phyloP scores from a whole-genome alignment of 2,888 invertebrate genomes.

The Gerris lacustris region DNA sequence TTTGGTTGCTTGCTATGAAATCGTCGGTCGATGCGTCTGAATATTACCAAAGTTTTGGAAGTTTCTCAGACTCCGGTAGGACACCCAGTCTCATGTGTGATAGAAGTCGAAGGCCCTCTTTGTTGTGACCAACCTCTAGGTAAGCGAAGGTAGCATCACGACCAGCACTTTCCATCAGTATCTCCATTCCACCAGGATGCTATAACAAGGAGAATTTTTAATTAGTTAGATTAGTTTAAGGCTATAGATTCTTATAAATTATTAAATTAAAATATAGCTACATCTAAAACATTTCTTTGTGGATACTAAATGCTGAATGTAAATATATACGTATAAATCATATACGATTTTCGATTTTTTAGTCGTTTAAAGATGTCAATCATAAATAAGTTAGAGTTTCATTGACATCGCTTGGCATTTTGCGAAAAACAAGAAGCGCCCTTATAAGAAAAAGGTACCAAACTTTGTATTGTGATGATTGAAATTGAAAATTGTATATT shows the following conservation, averaged over 20 bases:
- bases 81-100: neutral
- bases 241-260: neutral
- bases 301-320: too few relatives aligned
- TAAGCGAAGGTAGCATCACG: conserved; percentile 4
- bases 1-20: neutral
- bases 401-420: too few relatives aligned
- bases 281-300: too few relatives aligned
- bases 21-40: neutral
- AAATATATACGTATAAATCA: too few relatives aligned
- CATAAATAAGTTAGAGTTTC: neutral
- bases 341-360: too few relatives aligned
- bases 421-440: too few relatives aligned
- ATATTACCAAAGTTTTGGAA: neutral
- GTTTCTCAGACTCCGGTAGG: neutral
- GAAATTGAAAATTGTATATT: neutral
- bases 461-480: too few relatives aligned
- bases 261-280: too few relatives aligned
- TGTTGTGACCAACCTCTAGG: conserved; percentile 5
- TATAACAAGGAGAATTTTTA: neutral
- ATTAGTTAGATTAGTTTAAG: neutral
- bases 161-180: neutral
- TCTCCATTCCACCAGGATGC: conserved; percentile 7
- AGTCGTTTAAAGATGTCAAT: too few relatives aligned
- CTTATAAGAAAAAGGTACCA: too few relatives aligned
- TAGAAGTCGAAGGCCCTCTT: neutral